Conservation (phyloP, 2,797 vertebrate genomes). For the Syngnathus acus region DNA sequence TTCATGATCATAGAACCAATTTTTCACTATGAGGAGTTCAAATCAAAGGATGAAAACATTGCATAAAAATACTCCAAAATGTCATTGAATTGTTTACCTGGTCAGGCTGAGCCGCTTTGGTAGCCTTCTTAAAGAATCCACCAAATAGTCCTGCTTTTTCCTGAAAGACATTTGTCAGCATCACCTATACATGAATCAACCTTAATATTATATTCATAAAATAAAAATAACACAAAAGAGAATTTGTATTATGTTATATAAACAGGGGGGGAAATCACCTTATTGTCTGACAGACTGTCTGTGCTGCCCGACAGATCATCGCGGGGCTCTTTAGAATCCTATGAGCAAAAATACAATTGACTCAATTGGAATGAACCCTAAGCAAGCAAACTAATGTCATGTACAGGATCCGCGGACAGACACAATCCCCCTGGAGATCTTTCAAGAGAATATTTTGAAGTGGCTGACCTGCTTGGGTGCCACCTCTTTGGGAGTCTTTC, state of each 20-base stretch:
- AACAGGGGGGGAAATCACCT: conserved; percentile 31
- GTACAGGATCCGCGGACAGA: background rate
- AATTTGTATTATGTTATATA: background rate
- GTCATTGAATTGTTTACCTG: conserved; percentile 20
- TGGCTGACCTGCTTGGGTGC: conserved; percentile 21
- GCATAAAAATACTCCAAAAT: no score
- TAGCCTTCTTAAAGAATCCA: conserved; percentile 45
- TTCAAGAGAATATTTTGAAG: background rate
- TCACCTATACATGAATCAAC: background rate
- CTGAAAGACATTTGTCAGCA: conserved; percentile 22
- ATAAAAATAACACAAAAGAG: background rate
- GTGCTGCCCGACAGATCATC: conserved; percentile 33
- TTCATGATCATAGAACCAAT: no score
- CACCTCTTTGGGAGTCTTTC: conserved; percentile 25
- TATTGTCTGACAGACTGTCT: conserved; percentile 39
- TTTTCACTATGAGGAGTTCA: no score
- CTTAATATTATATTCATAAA: background rate
- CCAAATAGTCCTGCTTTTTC: conserved; percentile 46
- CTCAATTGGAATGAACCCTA: conserved; percentile 2
- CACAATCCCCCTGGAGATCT: background rate
- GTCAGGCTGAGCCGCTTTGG: conserved; percentile 28
- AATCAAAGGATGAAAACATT: no score
- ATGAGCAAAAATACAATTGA: conserved; percentile 11
- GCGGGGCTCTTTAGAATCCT: conserved; percentile 25
- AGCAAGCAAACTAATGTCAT: background rate